Evolutionary conservation across 1,140 invertebrate genomes (phyloP).

Genomic region (Asbolus verrucosus): DNA sequence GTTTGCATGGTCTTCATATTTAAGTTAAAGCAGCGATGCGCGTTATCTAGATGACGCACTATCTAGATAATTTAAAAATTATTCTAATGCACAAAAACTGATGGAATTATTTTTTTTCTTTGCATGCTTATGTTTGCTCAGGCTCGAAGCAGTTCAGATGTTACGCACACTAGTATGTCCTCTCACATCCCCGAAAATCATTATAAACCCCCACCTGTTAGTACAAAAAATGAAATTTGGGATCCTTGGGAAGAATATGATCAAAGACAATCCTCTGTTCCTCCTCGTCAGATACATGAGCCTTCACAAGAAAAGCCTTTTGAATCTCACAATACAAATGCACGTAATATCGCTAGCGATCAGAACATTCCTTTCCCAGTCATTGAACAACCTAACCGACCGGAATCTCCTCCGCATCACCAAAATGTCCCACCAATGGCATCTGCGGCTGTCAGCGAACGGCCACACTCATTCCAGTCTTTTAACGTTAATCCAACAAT

Average conservation of each 20-base stretch:
- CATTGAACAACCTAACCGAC: not conserved
- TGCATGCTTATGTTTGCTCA: slow-evolving; percentile 61
- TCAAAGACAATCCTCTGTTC: slow-evolving; percentile 55
- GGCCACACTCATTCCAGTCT: not conserved
- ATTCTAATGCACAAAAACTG: slow-evolving; percentile 29
- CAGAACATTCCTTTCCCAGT: not conserved
- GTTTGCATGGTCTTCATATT: slow-evolving; percentile 32
- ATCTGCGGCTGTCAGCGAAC: too few relatives aligned
- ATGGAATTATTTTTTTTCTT: slow-evolving; percentile 55
- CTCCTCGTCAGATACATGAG: slow-evolving; percentile 4
- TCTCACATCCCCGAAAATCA: slow-evolving; percentile 37
- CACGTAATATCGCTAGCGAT: slow-evolving; percentile 50
- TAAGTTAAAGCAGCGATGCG: not conserved
- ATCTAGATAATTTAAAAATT: not conserved
- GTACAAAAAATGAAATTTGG: slow-evolving; percentile 16
- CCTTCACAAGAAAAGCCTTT: slow-evolving; percentile 47
- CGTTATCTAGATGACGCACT: not conserved
- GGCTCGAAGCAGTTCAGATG: slow-evolving; percentile 56
- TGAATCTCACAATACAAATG: slow-evolving; percentile 62
- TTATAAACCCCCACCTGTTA: slow-evolving; percentile 16
- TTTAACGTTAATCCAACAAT: too few relatives aligned
- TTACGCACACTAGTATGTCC: slow-evolving; percentile 52
- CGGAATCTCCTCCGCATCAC: slow-evolving; percentile 1
- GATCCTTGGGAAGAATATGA: slow-evolving; percentile 72
- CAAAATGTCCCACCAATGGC: too few relatives aligned